A percentile compares a stretch with the other conserved stretches of the same genome.
Evolutionary conservation across 2,797 vertebrate species (phyloP).

Genomic region (Muscicapa comitata): DNA sequence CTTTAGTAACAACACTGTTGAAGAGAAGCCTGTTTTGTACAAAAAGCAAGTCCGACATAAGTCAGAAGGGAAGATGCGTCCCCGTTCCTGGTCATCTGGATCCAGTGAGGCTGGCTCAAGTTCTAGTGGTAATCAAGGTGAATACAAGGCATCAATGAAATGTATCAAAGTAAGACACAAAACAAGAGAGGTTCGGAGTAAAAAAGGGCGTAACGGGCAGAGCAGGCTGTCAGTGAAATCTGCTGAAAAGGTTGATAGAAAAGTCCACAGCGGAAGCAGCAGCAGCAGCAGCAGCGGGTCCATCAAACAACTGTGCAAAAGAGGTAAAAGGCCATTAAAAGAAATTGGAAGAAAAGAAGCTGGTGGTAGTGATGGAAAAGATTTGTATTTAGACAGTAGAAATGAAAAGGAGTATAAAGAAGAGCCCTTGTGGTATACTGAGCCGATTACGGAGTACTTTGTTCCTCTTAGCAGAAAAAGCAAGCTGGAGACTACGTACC

Average conservation of each 20-base stretch:
- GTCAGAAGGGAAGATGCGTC: constrained; percentile 87
- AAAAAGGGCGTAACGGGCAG: constrained; percentile 85
- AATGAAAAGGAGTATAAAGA: constrained; percentile 94
- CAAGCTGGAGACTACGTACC: constrained; percentile 97
- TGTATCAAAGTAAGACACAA: constrained; percentile 88
- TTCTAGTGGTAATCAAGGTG: constrained; percentile 91
- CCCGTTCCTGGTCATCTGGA: constrained; percentile 96
- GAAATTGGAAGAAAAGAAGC: constrained; percentile 85
- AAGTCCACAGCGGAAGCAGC: constrained; percentile 74
- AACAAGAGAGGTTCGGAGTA: constrained; percentile 87
- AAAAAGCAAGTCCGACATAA: constrained; percentile 88
- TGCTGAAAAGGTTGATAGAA: constrained; percentile 82
- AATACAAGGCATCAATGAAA: constrained; percentile 82
- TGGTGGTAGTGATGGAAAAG: constrained; percentile 79
- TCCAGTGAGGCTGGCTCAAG: constrained; percentile 97
- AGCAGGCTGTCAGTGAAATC: constrained; percentile 83
- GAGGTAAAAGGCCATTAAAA: constrained; percentile 87
- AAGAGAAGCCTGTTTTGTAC: constrained; percentile 80
- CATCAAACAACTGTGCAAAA: constrained; percentile 87
- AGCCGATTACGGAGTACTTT: constrained; percentile 96
- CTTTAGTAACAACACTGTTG: constrained; percentile 73
- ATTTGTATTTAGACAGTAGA: constrained; percentile 80
- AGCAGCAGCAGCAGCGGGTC: constrained; percentile 78
- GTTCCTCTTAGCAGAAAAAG: constrained; percentile 91
- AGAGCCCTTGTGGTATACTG: constrained; percentile 98